Evolutionary conservation across 2,888 invertebrate species (phyloP), one percentile per base, ranked within the genome.

Genomic region (Trachelus iudaicus): DNA sequence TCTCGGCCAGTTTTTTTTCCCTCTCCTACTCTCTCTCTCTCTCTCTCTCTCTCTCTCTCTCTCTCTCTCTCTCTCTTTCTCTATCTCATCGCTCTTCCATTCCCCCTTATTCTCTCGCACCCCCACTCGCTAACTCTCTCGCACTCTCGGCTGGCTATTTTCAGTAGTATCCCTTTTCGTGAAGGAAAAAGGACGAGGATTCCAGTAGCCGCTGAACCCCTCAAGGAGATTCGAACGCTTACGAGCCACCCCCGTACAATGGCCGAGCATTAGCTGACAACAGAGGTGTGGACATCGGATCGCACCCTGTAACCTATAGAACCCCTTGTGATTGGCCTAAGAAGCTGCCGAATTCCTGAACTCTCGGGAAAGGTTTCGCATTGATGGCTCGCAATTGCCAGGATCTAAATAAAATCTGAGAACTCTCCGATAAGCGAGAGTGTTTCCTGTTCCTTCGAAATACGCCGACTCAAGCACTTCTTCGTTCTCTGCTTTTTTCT

Each of bases 321-420:
- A 79, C 77, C 79, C 79, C 40, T 77, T 81, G 84, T 87, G 87
- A 88, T 89, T 89, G 87, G 85, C 87, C 85, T 77, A 76, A 77
- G 77, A 76, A 76, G 77, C 83, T 40, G 79, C 78, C 82, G 83
- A 40, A 40, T 15, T 40, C 40, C 40, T 40, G 40, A 40, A 40
- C 40, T 40, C 40, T 15, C 40, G 6, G 40, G 40, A 85, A 87
- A 83, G 88, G 85, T 85, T 87, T 87, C 88, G 87, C 89, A 85
- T 91, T 91, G 90, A 91, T 89, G 83, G 88, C 89, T 85, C 80
- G 78, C 82, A 87, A 88, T 86, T 83, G 82, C 69, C 80, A 81
- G 85, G 89, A 90, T 91, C 91, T 90, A 89, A 91, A 91, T 90
- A 90, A 90, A 91, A 90, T 90, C 90, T 89, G 84, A 79, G 69